Conservation (phyloP, 1,140 invertebrate genomes). For the Myzus persicae region DNA sequence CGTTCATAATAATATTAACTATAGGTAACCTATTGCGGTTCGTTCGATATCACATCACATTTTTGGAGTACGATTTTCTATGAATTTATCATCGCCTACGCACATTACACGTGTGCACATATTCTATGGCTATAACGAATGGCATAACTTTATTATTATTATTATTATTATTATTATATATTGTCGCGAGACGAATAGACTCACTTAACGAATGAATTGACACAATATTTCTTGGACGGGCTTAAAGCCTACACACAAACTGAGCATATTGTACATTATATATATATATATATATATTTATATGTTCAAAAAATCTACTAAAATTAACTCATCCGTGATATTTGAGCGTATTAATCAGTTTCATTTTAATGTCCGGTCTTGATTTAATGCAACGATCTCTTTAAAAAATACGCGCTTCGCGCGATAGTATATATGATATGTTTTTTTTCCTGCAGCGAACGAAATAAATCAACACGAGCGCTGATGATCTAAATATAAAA, state of each 20-base stretch:
- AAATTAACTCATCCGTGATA: slow-evolving; percentile 37
- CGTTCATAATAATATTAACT: no score
- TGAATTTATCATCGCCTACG: background rate
- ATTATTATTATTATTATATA: no score
- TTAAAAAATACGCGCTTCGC: background rate
- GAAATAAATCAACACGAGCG: slow-evolving; percentile 20
- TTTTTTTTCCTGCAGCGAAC: background rate
- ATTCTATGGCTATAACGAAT: background rate
- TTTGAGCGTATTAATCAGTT: slow-evolving; percentile 29
- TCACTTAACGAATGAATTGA: slow-evolving; percentile 8
- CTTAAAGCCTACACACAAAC: background rate
- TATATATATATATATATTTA: background rate
- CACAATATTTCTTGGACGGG: background rate
- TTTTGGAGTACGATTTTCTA: background rate
- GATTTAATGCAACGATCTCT: slow-evolving; percentile 32
- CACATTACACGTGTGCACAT: background rate
- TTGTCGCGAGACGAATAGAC: background rate
- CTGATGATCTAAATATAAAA: slow-evolving; percentile 29
- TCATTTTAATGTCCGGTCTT: slow-evolving; percentile 24
- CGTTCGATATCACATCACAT: background rate
- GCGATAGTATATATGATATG: background rate
- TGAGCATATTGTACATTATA: background rate
- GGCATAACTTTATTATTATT: no score
- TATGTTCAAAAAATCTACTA: background rate
- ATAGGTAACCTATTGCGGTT: no score